A percentile compares a stretch with the other conserved stretches of the same genome.
These are phyloP conservation scores for Drosophila subquinaria DNA, from an alignment of 2,888 invertebrate genomes.

Conservation along the genomic window DNA sequence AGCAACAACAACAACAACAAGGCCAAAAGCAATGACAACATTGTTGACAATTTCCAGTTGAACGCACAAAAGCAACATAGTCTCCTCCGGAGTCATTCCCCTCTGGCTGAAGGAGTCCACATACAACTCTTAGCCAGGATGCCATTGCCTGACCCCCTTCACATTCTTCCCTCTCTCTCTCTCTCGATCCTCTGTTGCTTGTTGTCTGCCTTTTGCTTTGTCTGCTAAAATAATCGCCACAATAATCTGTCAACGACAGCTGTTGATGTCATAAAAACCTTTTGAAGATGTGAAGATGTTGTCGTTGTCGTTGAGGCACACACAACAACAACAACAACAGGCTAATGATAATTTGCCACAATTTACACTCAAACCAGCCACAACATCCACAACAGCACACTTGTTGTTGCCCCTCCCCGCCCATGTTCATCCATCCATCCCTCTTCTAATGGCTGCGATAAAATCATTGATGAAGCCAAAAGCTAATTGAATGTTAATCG, in stretches of 20 bases:
- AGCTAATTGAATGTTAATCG: conserved; percentile 84
- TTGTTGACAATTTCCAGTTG: conserved; percentile 79
- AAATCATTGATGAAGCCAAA: conserved; percentile 82
- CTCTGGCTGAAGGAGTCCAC: not conserved
- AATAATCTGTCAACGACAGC: conserved; percentile 85
- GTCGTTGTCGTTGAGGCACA: conserved; percentile 58
- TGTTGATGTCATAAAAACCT: conserved; percentile 85
- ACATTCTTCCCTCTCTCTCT: not conserved
- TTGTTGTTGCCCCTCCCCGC: conserved; percentile 1
- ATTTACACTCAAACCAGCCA: conserved; percentile 71
- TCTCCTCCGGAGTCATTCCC: conserved; percentile 13
- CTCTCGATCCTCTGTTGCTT: not conserved
- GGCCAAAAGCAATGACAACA: conserved; percentile 69
- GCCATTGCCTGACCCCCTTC: conserved; percentile 21
- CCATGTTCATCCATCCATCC: conserved; percentile 8
- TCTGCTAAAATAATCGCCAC: conserved; percentile 84
- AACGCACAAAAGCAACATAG: conserved; percentile 64
- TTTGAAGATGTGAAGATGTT: conserved; percentile 79
- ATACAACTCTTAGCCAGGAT: conserved; percentile 11
- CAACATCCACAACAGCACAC: conserved; percentile 50
- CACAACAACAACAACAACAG: conserved; percentile 49
- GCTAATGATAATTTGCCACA: conserved; percentile 83
- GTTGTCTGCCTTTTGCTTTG: conserved; percentile 55
- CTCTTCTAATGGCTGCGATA: conserved; percentile 79
- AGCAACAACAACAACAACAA: conserved; percentile 29